Evolutionary conservation across 2,797 vertebrate species (phyloP).

Genomic region (Crocodylus rhombifer): DNA sequence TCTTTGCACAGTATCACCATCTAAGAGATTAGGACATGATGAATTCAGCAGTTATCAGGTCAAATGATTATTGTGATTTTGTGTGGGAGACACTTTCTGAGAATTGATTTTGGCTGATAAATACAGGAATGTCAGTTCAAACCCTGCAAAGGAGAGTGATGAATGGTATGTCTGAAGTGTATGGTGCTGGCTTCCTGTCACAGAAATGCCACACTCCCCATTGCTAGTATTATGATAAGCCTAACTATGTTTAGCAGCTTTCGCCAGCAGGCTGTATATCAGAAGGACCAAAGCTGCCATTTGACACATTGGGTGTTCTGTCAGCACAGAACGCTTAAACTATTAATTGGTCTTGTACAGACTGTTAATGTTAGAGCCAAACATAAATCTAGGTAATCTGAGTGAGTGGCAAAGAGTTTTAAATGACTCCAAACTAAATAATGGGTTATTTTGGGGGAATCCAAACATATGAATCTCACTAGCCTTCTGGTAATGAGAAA

Average conservation of each 20-base stretch:
- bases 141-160: slow-evolving; percentile 43
- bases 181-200: slow-evolving; percentile 60
- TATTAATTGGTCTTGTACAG: neutral
- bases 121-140: slow-evolving; percentile 12
- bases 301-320: slow-evolving; percentile 74
- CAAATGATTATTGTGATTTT: neutral
- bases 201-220: slow-evolving; percentile 76
- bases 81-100: neutral
- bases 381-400: neutral
- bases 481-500: slow-evolving; percentile 24
- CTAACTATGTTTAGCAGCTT: slow-evolving; percentile 52
- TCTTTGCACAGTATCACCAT: neutral
- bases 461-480: neutral
- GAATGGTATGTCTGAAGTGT: slow-evolving; percentile 64
- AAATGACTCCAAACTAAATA: slow-evolving; percentile 2
- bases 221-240: slow-evolving; percentile 66
- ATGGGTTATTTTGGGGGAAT: neutral
- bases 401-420: neutral
- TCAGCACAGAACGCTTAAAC: slow-evolving; percentile 61
- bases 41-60: neutral
- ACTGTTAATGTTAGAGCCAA: neutral
- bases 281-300: slow-evolving; percentile 46
- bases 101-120: slow-evolving; percentile 45
- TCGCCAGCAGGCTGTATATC: slow-evolving; percentile 52
- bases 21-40: neutral